A percentile compares a stretch with the other conserved stretches of the same genome.
Conservation (phyloP, 2,797 vertebrate species). For the Melanotaenia pygmaea region DNA sequence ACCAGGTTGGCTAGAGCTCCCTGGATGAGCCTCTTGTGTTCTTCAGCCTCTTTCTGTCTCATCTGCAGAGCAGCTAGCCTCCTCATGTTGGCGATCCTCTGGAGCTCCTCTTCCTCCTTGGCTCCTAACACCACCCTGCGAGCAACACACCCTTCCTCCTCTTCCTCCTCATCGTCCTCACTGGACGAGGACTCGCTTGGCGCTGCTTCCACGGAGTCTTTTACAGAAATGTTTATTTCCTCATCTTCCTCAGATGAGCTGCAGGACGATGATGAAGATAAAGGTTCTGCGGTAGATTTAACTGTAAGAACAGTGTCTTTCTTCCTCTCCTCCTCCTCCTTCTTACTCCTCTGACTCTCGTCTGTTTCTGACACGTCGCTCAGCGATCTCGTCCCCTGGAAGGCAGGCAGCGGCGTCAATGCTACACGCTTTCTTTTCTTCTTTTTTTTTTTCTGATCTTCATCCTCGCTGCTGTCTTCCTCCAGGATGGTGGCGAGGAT, state of each 20-base stretch:
- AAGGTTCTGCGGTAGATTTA: background rate
- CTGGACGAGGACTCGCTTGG: conserved; percentile 33
- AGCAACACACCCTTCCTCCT: conserved; percentile 19
- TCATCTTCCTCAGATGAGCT: conserved; percentile 45
- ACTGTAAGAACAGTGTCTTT: background rate
- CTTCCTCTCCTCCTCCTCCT: conserved; percentile 2
- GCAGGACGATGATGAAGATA: conserved; percentile 30
- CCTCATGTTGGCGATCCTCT: conserved; percentile 88
- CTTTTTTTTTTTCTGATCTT: conserved; percentile 55
- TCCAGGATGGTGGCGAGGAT: conserved; percentile 87
- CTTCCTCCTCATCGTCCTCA: conserved; percentile 37
- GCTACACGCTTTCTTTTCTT: conserved; percentile 30
- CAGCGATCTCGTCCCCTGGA: conserved; percentile 84
- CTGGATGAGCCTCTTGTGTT: conserved; percentile 90
- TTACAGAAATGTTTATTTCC: background rate
- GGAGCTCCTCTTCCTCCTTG: conserved; percentile 62
- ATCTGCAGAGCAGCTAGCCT: conserved; percentile 90
- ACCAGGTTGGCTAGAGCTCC: conserved; percentile 90
- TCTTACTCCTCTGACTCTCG: background rate
- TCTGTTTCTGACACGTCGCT: background rate
- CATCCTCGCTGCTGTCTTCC: conserved; percentile 71
- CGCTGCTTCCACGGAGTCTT: conserved; percentile 17
- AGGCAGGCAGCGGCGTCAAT: conserved; percentile 79
- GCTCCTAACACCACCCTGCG: conserved; percentile 4
- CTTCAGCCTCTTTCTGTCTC: conserved; percentile 84